Conservation (phyloP, 2,113 vertebrate genomes). For the Gnathonemus echidnorhynchus region DNA sequence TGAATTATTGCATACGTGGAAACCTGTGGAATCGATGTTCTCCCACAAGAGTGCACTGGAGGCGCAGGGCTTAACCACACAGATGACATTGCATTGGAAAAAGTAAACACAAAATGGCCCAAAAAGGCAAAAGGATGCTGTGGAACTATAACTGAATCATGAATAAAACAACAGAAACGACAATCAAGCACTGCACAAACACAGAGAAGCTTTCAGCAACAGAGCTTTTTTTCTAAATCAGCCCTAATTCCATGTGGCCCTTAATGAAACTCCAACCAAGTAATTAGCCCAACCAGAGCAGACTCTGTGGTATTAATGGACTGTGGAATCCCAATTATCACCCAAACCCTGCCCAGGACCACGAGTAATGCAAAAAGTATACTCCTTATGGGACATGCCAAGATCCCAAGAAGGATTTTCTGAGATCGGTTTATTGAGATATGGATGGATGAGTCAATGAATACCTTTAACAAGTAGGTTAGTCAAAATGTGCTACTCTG, state of each 20-base stretch:
- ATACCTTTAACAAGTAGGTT: neutral
- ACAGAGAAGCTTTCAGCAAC: neutral
- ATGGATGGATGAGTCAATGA: neutral
- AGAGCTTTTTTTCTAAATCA: neutral
- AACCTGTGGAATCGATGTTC: neutral
- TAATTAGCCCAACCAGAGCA: neutral
- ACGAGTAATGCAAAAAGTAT: neutral
- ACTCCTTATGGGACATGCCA: neutral
- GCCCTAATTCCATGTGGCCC: neutral
- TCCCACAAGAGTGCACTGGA: neutral
- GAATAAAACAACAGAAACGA: neutral
- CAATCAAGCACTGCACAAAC: neutral
- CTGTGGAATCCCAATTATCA: neutral
- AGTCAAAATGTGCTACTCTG: neutral
- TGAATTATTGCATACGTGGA: neutral
- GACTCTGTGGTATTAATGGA: neutral
- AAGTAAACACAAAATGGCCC: neutral
- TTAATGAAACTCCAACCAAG: neutral
- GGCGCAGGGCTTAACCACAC: neutral
- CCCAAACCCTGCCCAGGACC: neutral
- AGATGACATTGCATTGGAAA: neutral
- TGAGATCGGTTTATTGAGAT: neutral
- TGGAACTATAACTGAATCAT: neutral
- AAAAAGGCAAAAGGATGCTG: neutral
- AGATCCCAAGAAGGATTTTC: neutral